A percentile compares a stretch with the other conserved stretches of the same genome.
Evolutionary conservation across 1,140 invertebrate genomes (phyloP).

Genomic region (Trichogramma pretiosum): DNA sequence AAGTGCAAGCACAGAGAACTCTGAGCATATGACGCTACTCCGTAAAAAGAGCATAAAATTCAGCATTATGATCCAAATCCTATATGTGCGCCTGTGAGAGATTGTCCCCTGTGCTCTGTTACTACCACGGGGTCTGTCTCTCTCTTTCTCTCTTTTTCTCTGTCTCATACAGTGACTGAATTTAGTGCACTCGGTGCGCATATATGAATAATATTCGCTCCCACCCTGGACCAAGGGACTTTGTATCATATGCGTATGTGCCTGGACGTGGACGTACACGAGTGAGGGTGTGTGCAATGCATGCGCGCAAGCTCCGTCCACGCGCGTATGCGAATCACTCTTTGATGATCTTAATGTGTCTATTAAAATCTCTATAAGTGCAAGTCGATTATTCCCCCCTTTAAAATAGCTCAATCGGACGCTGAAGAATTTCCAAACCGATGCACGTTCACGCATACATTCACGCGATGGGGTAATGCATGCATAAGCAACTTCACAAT

Average conservation of each 20-base stretch:
- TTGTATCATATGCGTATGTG: background rate
- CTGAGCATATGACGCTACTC: slow-evolving; percentile 29
- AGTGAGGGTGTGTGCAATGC: background rate
- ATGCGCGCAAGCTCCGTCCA: too few relatives aligned
- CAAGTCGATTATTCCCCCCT: too few relatives aligned
- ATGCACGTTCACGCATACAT: too few relatives aligned
- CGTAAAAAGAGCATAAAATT: slow-evolving; percentile 36
- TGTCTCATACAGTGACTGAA: slow-evolving; percentile 34
- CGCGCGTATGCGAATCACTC: background rate
- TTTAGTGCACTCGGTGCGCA: slow-evolving; percentile 34
- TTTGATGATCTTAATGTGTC: slow-evolving; percentile 6
- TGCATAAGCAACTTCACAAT: background rate
- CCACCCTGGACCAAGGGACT: background rate
- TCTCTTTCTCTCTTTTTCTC: too few relatives aligned
- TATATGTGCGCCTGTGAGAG: background rate
- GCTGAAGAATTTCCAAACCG: background rate
- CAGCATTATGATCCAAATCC: slow-evolving; percentile 18
- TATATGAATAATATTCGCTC: slow-evolving; percentile 34
- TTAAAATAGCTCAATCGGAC: too few relatives aligned
- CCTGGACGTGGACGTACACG: background rate
- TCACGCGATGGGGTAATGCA: too few relatives aligned
- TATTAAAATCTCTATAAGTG: too few relatives aligned
- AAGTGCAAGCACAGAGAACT: too few relatives aligned
- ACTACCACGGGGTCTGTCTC: too few relatives aligned
- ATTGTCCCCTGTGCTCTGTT: background rate